Conservation (phyloP, 2,113 vertebrate genomes). For the Oxyruncus cristatus region DNA sequence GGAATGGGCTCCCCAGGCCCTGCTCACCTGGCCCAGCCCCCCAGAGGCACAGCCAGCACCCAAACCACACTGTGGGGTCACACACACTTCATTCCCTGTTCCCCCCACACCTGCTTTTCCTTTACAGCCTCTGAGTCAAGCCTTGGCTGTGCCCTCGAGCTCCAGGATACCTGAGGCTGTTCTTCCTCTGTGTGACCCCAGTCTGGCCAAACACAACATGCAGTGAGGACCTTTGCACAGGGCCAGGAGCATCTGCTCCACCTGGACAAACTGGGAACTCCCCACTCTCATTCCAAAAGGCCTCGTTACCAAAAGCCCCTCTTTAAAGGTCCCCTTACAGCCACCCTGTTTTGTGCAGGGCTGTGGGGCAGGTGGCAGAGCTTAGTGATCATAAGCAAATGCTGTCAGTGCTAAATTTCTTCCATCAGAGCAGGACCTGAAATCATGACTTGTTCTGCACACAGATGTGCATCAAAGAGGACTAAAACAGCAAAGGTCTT, state of each 20-base stretch:
- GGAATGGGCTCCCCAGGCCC: not conserved
- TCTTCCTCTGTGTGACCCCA: not conserved
- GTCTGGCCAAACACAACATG: not conserved
- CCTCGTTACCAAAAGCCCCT: not conserved
- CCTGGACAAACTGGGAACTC: not conserved
- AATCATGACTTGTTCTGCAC: not conserved
- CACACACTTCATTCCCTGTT: not conserved
- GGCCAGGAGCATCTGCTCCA: not conserved
- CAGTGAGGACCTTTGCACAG: not conserved
- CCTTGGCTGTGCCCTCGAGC: not conserved
- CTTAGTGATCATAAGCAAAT: not conserved
- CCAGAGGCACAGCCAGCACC: not conserved
- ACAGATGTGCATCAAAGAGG: not conserved
- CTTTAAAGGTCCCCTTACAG: not conserved
- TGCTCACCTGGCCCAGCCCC: not conserved
- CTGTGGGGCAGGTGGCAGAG: not conserved
- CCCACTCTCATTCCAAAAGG: not conserved
- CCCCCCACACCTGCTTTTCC: not conserved
- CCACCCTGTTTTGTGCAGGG: fast-evolving
- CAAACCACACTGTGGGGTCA: not conserved
- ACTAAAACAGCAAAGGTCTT: not conserved
- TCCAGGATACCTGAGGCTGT: not conserved
- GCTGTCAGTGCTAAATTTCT: not conserved
- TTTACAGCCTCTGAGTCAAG: not conserved
- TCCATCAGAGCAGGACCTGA: not conserved